Evolutionary conservation across 2,888 invertebrate species (phyloP).

Genomic region (Magallana nippona): DNA sequence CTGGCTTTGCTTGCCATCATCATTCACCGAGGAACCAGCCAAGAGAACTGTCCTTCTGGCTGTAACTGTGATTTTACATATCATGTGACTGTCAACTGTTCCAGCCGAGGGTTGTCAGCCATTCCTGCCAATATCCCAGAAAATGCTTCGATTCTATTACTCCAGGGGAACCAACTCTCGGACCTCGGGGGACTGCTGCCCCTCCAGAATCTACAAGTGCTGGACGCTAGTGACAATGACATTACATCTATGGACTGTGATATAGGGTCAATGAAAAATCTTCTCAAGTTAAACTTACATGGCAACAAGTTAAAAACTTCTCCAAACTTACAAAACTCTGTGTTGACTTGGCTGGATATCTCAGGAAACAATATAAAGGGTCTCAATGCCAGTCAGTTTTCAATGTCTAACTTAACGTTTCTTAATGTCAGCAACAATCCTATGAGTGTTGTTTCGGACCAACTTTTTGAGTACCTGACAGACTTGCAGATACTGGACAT

Average conservation of each 20-base stretch:
- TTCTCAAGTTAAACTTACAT: background rate
- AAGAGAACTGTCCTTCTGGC: background rate
- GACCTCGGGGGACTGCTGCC: constrained; percentile 34
- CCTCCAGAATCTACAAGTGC: constrained; percentile 30
- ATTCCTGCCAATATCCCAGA: constrained; percentile 57
- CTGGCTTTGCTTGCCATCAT: background rate
- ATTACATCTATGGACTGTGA: constrained; percentile 40
- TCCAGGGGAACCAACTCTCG: constrained; percentile 56
- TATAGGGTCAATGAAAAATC: background rate
- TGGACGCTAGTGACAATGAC: constrained; percentile 53
- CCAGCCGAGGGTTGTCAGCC: constrained; percentile 49
- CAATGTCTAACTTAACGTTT: background rate
- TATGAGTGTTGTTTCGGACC: background rate
- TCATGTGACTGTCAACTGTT: constrained; percentile 59
- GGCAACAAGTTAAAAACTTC: background rate
- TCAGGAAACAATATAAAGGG: constrained; percentile 8
- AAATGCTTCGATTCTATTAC: constrained; percentile 50
- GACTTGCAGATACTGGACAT: constrained; percentile 32
- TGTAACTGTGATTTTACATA: constrained; percentile 28
- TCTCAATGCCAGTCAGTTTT: constrained; percentile 15
- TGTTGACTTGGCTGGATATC: constrained; percentile 19
- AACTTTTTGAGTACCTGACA: constrained; percentile 28
- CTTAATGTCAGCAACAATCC: constrained; percentile 36
- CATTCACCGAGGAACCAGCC: background rate
- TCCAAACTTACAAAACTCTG: background rate